Conservation (phyloP, 2,797 vertebrate genomes). For the Anisognathus igniventris region DNA sequence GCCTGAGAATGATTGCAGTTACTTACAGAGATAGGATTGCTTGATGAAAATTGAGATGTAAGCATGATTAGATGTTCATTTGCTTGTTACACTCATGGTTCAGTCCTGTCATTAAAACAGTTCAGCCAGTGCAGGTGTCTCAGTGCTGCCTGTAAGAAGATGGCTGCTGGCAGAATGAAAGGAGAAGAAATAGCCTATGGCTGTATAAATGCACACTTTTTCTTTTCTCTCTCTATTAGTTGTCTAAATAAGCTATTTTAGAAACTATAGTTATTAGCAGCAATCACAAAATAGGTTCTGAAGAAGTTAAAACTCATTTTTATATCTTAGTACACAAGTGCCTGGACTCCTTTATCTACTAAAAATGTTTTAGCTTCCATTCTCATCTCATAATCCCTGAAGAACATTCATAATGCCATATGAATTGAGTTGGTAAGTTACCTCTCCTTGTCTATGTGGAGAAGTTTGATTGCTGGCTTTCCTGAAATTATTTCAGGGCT, state of each 20-base stretch:
- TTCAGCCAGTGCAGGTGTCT: neutral
- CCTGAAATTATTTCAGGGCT: neutral
- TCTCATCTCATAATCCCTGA: neutral
- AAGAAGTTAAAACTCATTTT: neutral
- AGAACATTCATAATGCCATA: neutral
- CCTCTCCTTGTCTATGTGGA: neutral
- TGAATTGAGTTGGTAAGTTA: neutral
- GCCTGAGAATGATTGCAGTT: neutral
- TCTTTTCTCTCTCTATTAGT: neutral
- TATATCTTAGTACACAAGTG: neutral
- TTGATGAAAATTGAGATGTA: neutral
- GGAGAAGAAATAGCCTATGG: neutral
- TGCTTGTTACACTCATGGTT: neutral
- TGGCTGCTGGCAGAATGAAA: neutral
- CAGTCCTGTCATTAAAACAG: neutral
- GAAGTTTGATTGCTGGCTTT: neutral
- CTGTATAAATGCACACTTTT: neutral
- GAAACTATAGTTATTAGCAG: neutral
- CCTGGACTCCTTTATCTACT: neutral
- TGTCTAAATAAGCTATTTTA: neutral
- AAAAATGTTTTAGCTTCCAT: neutral
- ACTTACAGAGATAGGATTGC: neutral
- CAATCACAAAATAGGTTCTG: neutral
- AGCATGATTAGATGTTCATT: neutral
- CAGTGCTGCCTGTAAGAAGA: neutral